Evolutionary conservation across 2,888 invertebrate species (phyloP), one percentile per base, ranked within the genome.

Genomic region (Caenorhabditis angaria): DNA sequence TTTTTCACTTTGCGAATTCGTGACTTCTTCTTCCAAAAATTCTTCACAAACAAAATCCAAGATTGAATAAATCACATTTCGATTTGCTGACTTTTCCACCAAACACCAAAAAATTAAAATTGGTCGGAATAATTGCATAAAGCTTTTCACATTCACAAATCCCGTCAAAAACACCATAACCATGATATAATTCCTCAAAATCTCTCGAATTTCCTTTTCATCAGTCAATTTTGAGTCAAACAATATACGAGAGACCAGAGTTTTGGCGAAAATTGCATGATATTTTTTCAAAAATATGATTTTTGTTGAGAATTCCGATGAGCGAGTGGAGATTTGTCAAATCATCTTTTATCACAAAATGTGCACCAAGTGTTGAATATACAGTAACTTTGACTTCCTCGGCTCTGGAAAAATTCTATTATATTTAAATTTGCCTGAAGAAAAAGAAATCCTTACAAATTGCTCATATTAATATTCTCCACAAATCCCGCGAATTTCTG

Each of bases 61-160:
- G 20, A 53, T 53, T 18, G 29, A 5, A 3, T 12, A 6, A 4
- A 14, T 25, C n/a, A 8, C 0, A 29, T 57, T 22, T 32, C 54
- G 20, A 65, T 24, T 20, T 65, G 59, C 8, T 61, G 58, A 20
- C 18, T 60, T 53, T 2, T 24, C 61, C 3, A 58, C 22, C 20
- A 70, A 29, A 0, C 55, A 48, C 59, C 62, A 62, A 20, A 50
- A 65, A 25, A 70, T 53, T 3, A 70, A 62, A 55, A 53, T 25
- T 1, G 65, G 54, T 2, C 70, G 70, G 32, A 62, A n/a, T 5
- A 29, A 5, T 27, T 54, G 24, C 5, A 54, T 8, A 27, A 28
- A n/a, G 14, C 54, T 54, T 20, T 18, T 60, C 20, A 12, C 59
- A 68, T 2, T 24, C n/a, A n/a, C n/a, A n/a, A n/a, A n/a, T n/a